Evolutionary conservation across 2,888 invertebrate species (phyloP).

Genomic region (Pimpla rufipes): DNA sequence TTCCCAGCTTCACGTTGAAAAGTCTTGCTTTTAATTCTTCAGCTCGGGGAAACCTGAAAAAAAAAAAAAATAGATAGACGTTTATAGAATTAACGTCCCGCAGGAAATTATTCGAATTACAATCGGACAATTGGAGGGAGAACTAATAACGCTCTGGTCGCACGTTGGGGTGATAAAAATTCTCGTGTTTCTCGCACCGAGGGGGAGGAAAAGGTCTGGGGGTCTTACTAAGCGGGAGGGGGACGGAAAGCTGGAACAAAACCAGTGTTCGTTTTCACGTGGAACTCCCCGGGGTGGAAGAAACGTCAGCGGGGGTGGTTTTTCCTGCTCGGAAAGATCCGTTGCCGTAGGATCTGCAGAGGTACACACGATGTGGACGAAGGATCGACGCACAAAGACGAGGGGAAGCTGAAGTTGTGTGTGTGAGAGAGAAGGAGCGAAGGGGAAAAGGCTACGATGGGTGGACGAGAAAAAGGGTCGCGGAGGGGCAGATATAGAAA

Average conservation of each 20-base stretch:
- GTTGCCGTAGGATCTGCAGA: slow-evolving; percentile 16
- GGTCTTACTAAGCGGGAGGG: background rate
- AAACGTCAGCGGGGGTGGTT: slow-evolving; percentile 38
- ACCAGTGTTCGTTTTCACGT: slow-evolving; percentile 46
- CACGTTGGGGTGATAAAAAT: slow-evolving; percentile 43
- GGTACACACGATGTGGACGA: slow-evolving; percentile 6
- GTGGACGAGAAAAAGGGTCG: slow-evolving; percentile 36
- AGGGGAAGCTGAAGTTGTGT: background rate
- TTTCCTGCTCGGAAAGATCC: background rate
- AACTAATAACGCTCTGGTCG: slow-evolving; percentile 54
- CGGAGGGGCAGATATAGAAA: slow-evolving; percentile 28
- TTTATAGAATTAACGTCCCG: background rate
- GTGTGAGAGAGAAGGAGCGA: slow-evolving; percentile 9
- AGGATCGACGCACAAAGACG: slow-evolving; percentile 19
- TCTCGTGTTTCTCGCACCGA: slow-evolving; percentile 25
- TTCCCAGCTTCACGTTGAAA: background rate
- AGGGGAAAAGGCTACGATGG: slow-evolving; percentile 1
- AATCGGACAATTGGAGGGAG: slow-evolving; percentile 49
- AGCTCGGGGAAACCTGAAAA: background rate
- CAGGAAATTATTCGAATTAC: slow-evolving; percentile 49
- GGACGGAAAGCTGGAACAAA: slow-evolving; percentile 42
- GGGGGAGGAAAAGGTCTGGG: background rate
- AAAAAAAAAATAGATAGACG: background rate
- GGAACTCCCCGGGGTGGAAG: slow-evolving; percentile 37
- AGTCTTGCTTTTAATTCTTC: background rate